These are phyloP conservation scores for Sicus ferrugineus DNA, from an alignment of 2,888 invertebrate species.

Conservation along the genomic window DNA sequence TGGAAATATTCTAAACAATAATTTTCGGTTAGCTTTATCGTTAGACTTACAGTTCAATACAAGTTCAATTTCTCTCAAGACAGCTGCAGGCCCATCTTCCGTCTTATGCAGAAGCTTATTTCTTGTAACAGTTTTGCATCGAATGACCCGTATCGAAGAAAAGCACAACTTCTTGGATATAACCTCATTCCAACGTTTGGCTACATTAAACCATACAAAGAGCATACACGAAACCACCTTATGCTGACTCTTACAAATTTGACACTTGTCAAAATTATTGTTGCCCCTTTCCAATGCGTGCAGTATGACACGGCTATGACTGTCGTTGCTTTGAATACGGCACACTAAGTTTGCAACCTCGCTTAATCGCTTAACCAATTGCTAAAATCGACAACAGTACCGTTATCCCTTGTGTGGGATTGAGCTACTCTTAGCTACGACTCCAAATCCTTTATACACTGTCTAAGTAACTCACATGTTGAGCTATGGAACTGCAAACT, in stretches of 20 bases:
- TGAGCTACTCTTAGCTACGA: no score
- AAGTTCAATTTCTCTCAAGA: neutral
- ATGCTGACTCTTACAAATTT: neutral
- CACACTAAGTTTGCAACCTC: slow-evolving; percentile 28
- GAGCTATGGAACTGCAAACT: no score
- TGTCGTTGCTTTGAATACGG: neutral
- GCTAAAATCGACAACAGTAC: slow-evolving; percentile 24
- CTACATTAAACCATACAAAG: neutral
- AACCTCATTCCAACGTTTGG: neutral
- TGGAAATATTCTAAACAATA: slow-evolving; percentile 33
- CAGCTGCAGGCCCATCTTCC: no score
- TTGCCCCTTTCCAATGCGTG: slow-evolving; percentile 1
- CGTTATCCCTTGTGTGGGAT: no score
- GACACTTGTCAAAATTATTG: neutral
- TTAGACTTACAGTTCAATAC: slow-evolving; percentile 15
- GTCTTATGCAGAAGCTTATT: no score
- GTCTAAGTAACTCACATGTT: no score
- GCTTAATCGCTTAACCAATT: slow-evolving; percentile 11
- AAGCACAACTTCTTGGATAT: slow-evolving; percentile 15
- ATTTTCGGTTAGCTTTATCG: neutral
- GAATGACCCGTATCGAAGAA: slow-evolving; percentile 10
- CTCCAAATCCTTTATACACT: no score
- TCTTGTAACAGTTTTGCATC: neutral
- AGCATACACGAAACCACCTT: neutral
- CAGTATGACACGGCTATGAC: slow-evolving; percentile 15